These are phyloP conservation scores for Anagyrus pseudococci DNA, from an alignment of 2,888 invertebrate species.

Conservation along the genomic window DNA sequence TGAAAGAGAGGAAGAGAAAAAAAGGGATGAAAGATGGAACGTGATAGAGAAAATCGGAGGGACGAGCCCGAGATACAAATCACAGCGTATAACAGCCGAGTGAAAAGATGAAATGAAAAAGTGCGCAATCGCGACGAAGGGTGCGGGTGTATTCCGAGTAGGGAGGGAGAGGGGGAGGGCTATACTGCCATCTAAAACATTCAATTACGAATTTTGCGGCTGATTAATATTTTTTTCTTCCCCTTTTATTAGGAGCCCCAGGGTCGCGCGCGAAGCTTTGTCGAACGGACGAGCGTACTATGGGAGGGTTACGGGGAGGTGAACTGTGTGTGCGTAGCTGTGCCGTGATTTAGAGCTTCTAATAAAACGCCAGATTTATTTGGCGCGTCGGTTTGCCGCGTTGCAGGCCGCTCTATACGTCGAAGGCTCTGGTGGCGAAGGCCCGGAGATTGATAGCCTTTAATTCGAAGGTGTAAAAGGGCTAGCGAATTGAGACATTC, in stretches of 20 bases:
- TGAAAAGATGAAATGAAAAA: slow-evolving; percentile 9
- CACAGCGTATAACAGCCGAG: background rate
- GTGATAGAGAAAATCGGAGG: too few species aligned
- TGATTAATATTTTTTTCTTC: slow-evolving; percentile 29
- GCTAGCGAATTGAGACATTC: slow-evolving; percentile 29
- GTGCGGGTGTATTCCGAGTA: too few species aligned
- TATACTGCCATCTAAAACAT: slow-evolving; percentile 25
- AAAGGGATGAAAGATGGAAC: too few species aligned
- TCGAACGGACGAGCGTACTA: slow-evolving; percentile 4
- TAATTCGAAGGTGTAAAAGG: slow-evolving; percentile 33
- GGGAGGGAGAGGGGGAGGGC: background rate
- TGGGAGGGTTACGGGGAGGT: too few species aligned
- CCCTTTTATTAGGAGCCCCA: slow-evolving; percentile 1
- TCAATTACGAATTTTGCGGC: slow-evolving; percentile 35
- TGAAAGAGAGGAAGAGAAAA: too few species aligned
- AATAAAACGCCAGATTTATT: slow-evolving; percentile 38
- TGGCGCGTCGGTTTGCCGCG: slow-evolving; percentile 1
- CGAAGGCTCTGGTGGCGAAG: too few species aligned
- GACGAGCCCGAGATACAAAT: slow-evolving; percentile 6
- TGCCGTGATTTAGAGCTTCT: slow-evolving; percentile 37
- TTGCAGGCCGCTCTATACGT: too few species aligned
- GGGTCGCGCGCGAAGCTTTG: too few species aligned
- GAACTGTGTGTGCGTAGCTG: background rate
- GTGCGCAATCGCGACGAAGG: background rate
- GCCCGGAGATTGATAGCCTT: slow-evolving; percentile 34